Base-by-base conservation (phyloP, 2,113 vertebrate species). In the Triplophysa tibetana region DNA sequence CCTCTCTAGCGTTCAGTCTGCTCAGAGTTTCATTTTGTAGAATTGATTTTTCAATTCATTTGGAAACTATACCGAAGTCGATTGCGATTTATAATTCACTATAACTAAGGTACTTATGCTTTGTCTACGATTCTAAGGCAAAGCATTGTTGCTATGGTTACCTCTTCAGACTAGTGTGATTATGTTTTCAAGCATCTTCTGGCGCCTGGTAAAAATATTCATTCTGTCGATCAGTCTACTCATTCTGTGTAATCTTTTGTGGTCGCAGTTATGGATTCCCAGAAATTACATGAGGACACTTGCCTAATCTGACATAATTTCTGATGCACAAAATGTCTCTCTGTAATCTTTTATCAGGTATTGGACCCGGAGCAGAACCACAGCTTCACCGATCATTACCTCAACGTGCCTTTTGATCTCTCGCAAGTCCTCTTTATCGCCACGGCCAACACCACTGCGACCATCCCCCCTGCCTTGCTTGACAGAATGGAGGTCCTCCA, bases 391-490 rank as follows among this genome's bases (percentile, higher is more conserved):
- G 97, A 99, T 81, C 97, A 98, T 88, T 98, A 98, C 87, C 93
- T 99, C 19, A 99, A 99, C 0, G 96, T 99, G 75, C 92, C 97
- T 79, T 99, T 99, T 83, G 97, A 99, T 89, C 94, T 99, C 82
- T 99, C 97, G 38, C 98, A 99, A 91, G 98, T 99, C 58, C 95
- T 99, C 62, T 99, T 99, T 70, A 99, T 99, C 45, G 97, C 97
- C 58, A 99, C 97, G 0, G 98, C 98, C 62, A 99, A 99, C 85
- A 95, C 93, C 2, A 98, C 94, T 0, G 94, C 96, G 0, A 96
- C 95, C 14, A 98, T 99, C 62, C 96, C 97, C 9, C 93, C 96
- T 0, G 97, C 97, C 16, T 89, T 99, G 75, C 85, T 99, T 89
- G 98, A 99, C 91, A 92, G 97, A 70, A 99, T 99, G 98, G 97